These are phyloP conservation scores for Ceratosolen fusciceps DNA, from an alignment of 1,140 invertebrate species.

Conservation along the genomic window DNA sequence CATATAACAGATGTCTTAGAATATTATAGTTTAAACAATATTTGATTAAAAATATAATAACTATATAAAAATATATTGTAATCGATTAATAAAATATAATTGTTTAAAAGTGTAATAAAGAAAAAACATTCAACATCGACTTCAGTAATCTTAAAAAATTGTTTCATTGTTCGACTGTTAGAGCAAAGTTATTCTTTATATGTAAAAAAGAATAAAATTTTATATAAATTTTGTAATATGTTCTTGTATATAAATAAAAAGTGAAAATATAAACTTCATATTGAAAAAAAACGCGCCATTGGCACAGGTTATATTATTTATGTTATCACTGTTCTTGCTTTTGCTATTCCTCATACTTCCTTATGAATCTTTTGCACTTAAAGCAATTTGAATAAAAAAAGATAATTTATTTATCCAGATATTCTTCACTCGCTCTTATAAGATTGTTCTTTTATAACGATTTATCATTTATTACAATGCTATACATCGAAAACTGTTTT, in stretches of 20 bases:
- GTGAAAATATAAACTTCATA: constrained; percentile 33
- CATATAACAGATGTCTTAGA: constrained; percentile 25
- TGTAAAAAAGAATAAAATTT: constrained; percentile 38
- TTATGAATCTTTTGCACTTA: constrained; percentile 12
- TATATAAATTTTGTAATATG: constrained; percentile 43
- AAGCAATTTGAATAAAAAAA: constrained; percentile 37
- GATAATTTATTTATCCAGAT: constrained; percentile 9
- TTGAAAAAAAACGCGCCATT: constrained; percentile 44
- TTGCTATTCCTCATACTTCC: constrained; percentile 26
- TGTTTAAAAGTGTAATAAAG: constrained; percentile 20
- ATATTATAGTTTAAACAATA: constrained; percentile 42
- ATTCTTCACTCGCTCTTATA: neutral
- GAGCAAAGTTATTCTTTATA: constrained; percentile 14
- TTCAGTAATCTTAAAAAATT: constrained; percentile 40
- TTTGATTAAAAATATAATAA: constrained; percentile 40
- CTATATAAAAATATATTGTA: constrained; percentile 46
- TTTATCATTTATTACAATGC: constrained; percentile 60
- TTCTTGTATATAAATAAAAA: constrained; percentile 35
- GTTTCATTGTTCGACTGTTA: constrained; percentile 39
- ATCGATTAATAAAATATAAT: constrained; percentile 24
- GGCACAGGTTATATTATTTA: constrained; percentile 41
- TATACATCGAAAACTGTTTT: constrained; percentile 63
- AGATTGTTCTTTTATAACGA: neutral
- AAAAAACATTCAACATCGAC: constrained; percentile 26
- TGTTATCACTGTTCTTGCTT: constrained; percentile 48